These are phyloP conservation scores for Hermetia illucens DNA, from an alignment of 1,140 invertebrate genomes.

Conservation along the genomic window DNA sequence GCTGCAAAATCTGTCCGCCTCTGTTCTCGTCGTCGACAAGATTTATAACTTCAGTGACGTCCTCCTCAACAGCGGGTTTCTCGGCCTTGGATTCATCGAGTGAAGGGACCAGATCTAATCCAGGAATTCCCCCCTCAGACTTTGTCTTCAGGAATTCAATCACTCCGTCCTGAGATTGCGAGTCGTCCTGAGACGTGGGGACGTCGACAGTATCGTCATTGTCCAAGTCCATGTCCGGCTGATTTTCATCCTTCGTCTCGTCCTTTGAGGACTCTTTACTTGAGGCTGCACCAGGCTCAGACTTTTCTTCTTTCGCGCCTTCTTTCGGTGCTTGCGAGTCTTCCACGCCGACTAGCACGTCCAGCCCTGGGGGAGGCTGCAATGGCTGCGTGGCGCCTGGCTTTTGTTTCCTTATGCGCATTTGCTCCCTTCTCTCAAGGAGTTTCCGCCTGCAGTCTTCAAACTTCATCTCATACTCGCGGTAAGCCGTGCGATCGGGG, in stretches of 20 bases:
- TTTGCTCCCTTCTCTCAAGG: constrained; percentile 59
- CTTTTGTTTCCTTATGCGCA: constrained; percentile 62
- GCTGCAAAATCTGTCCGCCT: not conserved
- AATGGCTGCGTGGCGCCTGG: too few relatives aligned
- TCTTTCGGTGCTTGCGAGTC: too few relatives aligned
- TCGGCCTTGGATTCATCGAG: not conserved
- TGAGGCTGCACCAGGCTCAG: too few relatives aligned
- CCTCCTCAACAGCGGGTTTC: not conserved
- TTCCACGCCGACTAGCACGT: too few relatives aligned
- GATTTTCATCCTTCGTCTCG: not conserved
- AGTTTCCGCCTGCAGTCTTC: constrained; percentile 61
- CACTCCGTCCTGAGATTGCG: too few relatives aligned
- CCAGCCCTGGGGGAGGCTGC: too few relatives aligned
- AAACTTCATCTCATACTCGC: constrained; percentile 70
- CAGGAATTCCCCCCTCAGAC: constrained; percentile 40
- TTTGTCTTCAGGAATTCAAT: constrained; percentile 8
- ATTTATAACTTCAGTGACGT: not conserved
- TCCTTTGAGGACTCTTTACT: too few relatives aligned
- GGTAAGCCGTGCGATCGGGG: constrained; percentile 69
- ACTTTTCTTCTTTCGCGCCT: too few relatives aligned
- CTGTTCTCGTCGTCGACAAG: not conserved
- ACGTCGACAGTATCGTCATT: too few relatives aligned
- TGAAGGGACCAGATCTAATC: constrained; percentile 47
- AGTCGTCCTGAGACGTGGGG: too few relatives aligned
- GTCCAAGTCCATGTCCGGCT: too few relatives aligned